Base-by-base conservation (phyloP, 2,888 invertebrate species). In the Mythimna ferrago region DNA sequence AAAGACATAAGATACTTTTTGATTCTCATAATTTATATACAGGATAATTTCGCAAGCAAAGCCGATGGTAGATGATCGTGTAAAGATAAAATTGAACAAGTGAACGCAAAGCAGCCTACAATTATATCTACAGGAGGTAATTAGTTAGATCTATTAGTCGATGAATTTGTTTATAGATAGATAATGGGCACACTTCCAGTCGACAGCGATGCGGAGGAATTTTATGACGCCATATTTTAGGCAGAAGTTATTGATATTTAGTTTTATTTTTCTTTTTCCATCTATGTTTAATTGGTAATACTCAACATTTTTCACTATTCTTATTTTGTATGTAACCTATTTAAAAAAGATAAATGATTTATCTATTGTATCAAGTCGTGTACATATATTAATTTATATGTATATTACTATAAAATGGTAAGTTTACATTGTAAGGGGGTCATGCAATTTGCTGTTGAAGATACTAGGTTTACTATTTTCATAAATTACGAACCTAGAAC, bases 401-500 rank as follows among this genome's bases (percentile, higher is more conserved):
- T 14, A 48, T 62, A 32, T 62, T 1, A 35, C 38, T 51, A 51
- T 74, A 58, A 53, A 41, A 44, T 65, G 44, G 3, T 58, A 7
- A 76, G 26, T 44, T 26, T 44, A 60, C 16, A 53, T 16, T 26
- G 35, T 76, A 74, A 60, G 44, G 41, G 32, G 51, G 53, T 53
- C 58, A 60, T 7, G 26, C 67, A 38, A 76, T n/a, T 53, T 66
- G 16, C 16, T 53, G 21, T 51, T 53, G 26, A 4, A 38, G 10
- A 54, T 67, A 67, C n/a, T 60, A 53, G 16, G 44, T 53, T 60
- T 58, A 66, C 41, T 74, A 74, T 41, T 62, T 48, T 19, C 38
- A 32, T 51, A 35, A 48, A 68, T 57, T 35, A 38, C 4, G 6
- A 67, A 32, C 35, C 0, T 48, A 26, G 9, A 38, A 14, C 2